These are phyloP conservation scores for Amaurobius ferox DNA, from an alignment of 2,888 invertebrate species.

Conservation along the genomic window DNA sequence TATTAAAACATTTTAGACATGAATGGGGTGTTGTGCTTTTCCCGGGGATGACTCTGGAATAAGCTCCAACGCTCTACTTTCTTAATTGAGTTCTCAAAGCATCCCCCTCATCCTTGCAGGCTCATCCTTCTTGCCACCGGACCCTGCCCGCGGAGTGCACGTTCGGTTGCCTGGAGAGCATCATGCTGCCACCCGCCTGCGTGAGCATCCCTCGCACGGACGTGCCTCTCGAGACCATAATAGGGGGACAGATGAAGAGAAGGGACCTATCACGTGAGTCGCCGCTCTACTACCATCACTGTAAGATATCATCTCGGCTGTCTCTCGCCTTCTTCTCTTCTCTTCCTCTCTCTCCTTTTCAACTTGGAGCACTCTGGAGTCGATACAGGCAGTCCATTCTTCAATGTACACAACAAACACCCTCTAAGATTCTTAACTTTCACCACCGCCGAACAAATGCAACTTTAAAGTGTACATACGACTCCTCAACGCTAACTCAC, in stretches of 20 bases:
- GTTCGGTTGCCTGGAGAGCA: slow-evolving; percentile 97
- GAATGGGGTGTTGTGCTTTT: too few species aligned
- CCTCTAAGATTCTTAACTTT: too few species aligned
- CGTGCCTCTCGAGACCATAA: slow-evolving; percentile 98
- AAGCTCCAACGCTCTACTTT: neutral
- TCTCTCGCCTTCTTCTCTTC: slow-evolving; percentile 5
- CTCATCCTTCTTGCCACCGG: slow-evolving; percentile 96
- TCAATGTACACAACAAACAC: too few species aligned
- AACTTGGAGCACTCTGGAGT: too few species aligned
- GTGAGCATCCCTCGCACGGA: slow-evolving; percentile 99
- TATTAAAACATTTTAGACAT: too few species aligned
- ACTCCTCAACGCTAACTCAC: too few species aligned
- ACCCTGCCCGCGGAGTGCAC: slow-evolving; percentile 95
- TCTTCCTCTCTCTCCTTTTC: slow-evolving; percentile 15
- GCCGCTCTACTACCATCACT: slow-evolving; percentile 66
- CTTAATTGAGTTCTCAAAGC: neutral
- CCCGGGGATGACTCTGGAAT: too few species aligned
- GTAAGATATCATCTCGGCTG: slow-evolving; percentile 29
- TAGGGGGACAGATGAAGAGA: slow-evolving; percentile 84
- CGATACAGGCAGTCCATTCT: too few species aligned
- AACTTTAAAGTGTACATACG: too few species aligned
- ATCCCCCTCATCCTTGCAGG: slow-evolving; percentile 80
- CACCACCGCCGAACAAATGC: too few species aligned
- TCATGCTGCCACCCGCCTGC: slow-evolving; percentile 98
- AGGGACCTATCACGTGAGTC: slow-evolving; percentile 71